Conservation (phyloP, 2,797 vertebrate species). For the Xerus rutilus region DNA sequence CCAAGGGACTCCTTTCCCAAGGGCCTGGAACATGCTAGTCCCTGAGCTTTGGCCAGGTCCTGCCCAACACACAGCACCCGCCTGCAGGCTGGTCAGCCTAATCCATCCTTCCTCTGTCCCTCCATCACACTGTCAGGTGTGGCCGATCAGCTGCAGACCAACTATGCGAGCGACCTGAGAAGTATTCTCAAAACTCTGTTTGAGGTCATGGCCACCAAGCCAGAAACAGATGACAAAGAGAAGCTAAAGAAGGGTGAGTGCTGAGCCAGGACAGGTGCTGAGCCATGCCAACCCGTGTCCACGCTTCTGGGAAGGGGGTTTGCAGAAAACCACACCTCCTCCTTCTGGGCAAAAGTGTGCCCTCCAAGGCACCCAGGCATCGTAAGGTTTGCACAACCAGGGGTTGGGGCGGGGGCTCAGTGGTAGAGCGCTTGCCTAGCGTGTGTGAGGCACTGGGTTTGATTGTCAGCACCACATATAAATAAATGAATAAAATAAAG, state of each 20-base stretch:
- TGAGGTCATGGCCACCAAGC: constrained; percentile 99
- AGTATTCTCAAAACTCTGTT: constrained; percentile 98
- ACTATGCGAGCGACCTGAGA: constrained; percentile 97
- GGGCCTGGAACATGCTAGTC: accelerated
- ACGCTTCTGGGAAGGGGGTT: accelerated
- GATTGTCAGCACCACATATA: no score
- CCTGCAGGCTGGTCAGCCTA: neutral
- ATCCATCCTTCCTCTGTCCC: neutral
- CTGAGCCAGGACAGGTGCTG: accelerated
- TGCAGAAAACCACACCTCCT: neutral
- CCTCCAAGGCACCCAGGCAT: no score
- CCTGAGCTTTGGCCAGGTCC: neutral
- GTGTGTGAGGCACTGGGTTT: no score
- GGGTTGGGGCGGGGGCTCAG: no score
- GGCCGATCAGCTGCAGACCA: constrained; percentile 98
- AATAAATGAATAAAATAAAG: no score
- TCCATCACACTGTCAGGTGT: constrained; percentile 89
- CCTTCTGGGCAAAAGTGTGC: neutral
- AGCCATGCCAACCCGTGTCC: no score
- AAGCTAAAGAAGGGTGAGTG: constrained; percentile 94
- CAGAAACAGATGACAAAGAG: constrained; percentile 93
- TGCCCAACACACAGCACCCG: accelerated
- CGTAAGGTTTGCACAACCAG: neutral
- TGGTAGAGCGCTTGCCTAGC: no score
- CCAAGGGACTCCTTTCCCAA: neutral